Evolutionary conservation across 92 coral and sea anemone species (phyloP).

Genomic region (Epizoanthus stellaris): DNA sequence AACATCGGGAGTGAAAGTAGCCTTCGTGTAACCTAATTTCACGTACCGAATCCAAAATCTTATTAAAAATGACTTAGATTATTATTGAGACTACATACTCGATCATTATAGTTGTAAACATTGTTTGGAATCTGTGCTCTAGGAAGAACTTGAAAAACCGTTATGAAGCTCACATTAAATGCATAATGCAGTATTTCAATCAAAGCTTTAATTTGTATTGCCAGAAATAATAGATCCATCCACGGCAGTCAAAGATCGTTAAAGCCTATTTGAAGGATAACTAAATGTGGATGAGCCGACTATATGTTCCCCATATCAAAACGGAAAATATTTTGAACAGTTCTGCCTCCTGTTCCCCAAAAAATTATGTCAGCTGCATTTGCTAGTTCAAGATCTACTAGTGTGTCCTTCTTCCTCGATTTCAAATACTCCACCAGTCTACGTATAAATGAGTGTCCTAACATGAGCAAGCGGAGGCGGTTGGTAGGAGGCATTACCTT

Average conservation of each 20-base stretch:
- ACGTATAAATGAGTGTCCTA: constrained; percentile 23
- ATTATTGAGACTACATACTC: too few relatives aligned
- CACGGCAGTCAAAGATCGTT: background rate
- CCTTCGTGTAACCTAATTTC: background rate
- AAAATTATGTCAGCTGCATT: background rate
- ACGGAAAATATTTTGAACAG: background rate
- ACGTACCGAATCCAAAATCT: background rate
- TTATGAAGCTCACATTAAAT: too few relatives aligned
- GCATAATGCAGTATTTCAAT: background rate
- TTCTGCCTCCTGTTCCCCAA: background rate
- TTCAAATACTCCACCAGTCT: background rate
- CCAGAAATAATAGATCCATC: background rate
- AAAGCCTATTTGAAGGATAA: constrained; percentile 30
- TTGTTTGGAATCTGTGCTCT: too few relatives aligned
- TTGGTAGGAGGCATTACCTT: background rate
- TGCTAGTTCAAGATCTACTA: background rate
- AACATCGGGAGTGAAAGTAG: background rate
- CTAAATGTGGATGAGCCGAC: background rate
- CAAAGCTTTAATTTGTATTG: background rate
- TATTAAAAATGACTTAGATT: background rate
- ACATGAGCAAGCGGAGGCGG: background rate
- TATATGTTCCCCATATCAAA: background rate
- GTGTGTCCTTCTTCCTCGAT: background rate
- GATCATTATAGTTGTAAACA: too few relatives aligned
- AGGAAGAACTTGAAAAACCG: too few relatives aligned